Percentiles rank a stretch among this genome's conserved stretches.
phyloP scores from a whole-genome alignment of 1,140 invertebrate species.

The Carposina sasakii region DNA sequence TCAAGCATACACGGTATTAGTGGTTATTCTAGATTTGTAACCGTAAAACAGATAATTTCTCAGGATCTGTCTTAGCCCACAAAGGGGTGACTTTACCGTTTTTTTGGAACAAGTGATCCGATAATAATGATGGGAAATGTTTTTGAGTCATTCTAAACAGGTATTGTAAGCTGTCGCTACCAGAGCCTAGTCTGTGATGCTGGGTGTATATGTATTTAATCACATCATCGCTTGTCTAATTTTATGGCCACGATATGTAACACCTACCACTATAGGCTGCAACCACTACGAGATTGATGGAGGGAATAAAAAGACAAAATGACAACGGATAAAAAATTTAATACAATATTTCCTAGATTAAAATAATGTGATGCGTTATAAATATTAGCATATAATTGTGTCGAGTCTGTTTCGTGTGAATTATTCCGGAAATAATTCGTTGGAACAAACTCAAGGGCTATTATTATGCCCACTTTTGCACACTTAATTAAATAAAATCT shows the following conservation, averaged over 20 bases:
- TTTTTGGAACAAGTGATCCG: too few species aligned
- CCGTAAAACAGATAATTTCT: too few species aligned
- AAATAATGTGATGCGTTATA: conserved; percentile 46
- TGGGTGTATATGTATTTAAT: too few species aligned
- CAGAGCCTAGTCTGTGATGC: too few species aligned
- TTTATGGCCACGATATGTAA: not conserved
- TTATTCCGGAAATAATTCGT: conserved; percentile 60
- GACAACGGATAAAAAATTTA: not conserved
- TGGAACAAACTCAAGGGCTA: conserved; percentile 39
- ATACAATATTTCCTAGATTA: conserved; percentile 19
- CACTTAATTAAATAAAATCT: not conserved
- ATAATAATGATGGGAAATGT: too few species aligned
- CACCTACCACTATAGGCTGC: not conserved
- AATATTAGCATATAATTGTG: conserved; percentile 60
- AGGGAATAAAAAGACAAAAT: not conserved
- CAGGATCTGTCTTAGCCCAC: too few species aligned
- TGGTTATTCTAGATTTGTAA: too few species aligned
- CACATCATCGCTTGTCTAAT: too few species aligned
- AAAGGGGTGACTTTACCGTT: too few species aligned
- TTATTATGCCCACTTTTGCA: conserved; percentile 17
- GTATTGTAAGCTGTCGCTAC: too few species aligned
- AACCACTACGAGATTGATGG: not conserved
- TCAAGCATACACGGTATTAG: too few species aligned
- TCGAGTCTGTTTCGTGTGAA: conserved; percentile 41
- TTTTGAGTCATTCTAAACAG: too few species aligned